phyloP scores from a whole-genome alignment of 2,113 vertebrate genomes.

The Azemiops feae region DNA sequence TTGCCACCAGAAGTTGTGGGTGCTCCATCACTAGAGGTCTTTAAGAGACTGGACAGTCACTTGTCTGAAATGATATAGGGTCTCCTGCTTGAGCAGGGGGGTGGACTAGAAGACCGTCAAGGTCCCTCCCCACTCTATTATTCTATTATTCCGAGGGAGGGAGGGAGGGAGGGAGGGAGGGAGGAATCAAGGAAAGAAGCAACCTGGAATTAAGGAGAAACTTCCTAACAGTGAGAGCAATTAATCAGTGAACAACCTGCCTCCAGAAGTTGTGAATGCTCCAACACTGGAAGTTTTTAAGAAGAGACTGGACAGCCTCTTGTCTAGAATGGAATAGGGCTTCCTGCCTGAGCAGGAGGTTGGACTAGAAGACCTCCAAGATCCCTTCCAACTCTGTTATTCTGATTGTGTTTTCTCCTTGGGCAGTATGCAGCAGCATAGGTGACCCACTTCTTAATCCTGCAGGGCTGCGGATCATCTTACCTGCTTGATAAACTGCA shows the following conservation, averaged over 20 bases:
- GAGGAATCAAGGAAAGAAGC: neutral
- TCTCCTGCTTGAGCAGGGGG: neutral
- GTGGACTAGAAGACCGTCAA: neutral
- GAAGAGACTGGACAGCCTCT: neutral
- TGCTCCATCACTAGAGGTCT: neutral
- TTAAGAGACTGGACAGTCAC: neutral
- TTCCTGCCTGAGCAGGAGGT: neutral
- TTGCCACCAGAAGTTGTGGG: neutral
- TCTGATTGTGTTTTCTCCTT: neutral
- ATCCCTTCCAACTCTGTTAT: neutral
- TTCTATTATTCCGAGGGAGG: neutral
- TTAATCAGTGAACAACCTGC: neutral
- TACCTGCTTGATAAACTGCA: slow-evolving; percentile 94
- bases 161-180: too few species aligned
- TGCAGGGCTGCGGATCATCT: neutral
- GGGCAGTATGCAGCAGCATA: too few species aligned
- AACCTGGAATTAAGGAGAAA: neutral
- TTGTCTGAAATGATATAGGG: neutral
- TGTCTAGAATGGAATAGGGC: neutral
- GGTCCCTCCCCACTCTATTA: neutral
- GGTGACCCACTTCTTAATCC: neutral
- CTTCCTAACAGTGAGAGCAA: neutral
- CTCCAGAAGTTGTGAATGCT: neutral
- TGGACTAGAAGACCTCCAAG: neutral
- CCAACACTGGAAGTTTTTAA: neutral